Evolutionary conservation across 2,113 vertebrate genomes (phyloP).

Genomic region (Petroica traversi): DNA sequence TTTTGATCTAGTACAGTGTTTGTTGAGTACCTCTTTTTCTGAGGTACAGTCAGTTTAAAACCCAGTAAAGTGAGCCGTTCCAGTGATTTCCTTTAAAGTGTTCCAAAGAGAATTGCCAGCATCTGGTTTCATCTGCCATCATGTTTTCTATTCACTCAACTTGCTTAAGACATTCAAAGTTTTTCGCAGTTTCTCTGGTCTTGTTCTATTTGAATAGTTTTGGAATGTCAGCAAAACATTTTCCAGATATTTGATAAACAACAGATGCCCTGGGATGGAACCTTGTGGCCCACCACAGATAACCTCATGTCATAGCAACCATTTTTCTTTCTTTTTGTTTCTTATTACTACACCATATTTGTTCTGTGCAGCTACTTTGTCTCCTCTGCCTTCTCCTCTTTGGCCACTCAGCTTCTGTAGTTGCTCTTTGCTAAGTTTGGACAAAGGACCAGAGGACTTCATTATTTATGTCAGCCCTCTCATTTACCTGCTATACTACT

Average conservation of each 20-base stretch:
- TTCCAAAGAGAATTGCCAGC: neutral
- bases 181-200: slow-evolving; percentile 56
- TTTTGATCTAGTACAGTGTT: neutral
- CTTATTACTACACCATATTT: neutral
- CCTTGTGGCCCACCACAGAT: neutral
- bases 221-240: neutral
- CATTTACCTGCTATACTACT: neutral
- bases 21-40: neutral
- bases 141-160: slow-evolving; percentile 38
- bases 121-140: slow-evolving; percentile 5
- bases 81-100: neutral
- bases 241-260: slow-evolving; percentile 31
- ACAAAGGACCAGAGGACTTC: neutral
- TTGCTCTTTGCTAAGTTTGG: neutral
- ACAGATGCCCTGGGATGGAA: neutral
- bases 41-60: neutral
- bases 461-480: neutral
- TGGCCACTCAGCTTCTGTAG: neutral
- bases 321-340: neutral
- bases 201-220: slow-evolving; percentile 21
- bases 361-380: neutral
- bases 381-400: neutral
- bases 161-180: slow-evolving; percentile 40
- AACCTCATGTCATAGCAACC: neutral
- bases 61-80: neutral